A percentile compares a stretch with the other conserved stretches of the same genome.
phyloP scores from a whole-genome alignment of 2,797 vertebrate genomes.

The Pipistrellus pipistrellus region DNA sequence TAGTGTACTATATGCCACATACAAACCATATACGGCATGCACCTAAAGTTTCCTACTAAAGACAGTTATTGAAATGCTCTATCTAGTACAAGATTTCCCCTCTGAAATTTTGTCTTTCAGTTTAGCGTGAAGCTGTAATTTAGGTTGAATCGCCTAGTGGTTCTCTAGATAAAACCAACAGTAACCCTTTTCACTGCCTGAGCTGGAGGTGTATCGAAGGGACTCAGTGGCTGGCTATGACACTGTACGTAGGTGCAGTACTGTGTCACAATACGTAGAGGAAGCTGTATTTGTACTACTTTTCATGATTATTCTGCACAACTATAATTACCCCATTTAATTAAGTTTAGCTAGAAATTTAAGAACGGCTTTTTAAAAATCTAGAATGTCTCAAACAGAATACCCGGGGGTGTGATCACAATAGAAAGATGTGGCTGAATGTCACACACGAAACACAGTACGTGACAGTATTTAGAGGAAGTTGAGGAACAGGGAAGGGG shows the following conservation, averaged over 20 bases:
- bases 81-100: not conserved
- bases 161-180: slow-evolving; percentile 6
- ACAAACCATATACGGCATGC: not conserved
- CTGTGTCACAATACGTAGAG: not conserved
- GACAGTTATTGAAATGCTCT: not conserved
- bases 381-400: slow-evolving; percentile 9
- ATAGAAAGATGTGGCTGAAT: not conserved
- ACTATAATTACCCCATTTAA: slow-evolving; percentile 27
- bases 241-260: not conserved
- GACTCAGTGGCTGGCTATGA: not conserved
- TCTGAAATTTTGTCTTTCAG: slow-evolving; percentile 34
- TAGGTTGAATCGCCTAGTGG: not conserved
- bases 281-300: not conserved
- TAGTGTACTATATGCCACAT: not conserved
- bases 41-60: not conserved
- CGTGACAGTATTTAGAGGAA: not conserved
- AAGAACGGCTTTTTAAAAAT: not conserved
- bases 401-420: not conserved
- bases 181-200: not conserved
- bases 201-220: not conserved
- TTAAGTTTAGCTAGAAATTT: slow-evolving; percentile 46
- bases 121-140: not conserved
- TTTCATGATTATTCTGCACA: not conserved
- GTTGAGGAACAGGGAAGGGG: not conserved
- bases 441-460: not conserved